A percentile compares a stretch with the other conserved stretches of the same genome.
phyloP scores from a whole-genome alignment of 2,797 vertebrate species.

The Nothura maculosa region DNA sequence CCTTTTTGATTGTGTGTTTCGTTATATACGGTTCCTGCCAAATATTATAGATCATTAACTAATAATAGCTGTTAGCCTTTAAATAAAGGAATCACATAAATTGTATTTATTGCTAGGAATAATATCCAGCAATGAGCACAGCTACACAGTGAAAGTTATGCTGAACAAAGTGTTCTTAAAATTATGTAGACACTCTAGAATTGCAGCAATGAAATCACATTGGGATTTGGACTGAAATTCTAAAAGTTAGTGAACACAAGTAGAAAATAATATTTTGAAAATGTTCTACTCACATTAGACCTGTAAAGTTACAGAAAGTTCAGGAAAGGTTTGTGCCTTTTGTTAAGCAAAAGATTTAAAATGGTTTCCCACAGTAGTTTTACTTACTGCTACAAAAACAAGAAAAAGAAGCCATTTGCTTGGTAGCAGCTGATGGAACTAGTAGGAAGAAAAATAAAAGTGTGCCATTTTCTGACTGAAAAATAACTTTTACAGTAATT shows the following conservation, averaged over 20 bases:
- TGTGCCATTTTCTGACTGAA: background rate
- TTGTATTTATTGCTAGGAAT: background rate
- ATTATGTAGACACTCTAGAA: background rate
- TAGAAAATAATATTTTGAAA: constrained; percentile 10
- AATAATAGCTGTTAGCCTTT: background rate
- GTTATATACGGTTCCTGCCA: background rate
- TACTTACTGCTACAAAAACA: background rate
- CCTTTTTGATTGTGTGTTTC: background rate
- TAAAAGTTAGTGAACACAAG: background rate
- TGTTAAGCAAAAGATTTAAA: constrained; percentile 2
- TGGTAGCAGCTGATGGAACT: background rate
- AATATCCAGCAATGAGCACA: background rate
- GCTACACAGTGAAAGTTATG: background rate
- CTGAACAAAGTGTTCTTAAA: background rate
- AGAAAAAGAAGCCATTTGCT: background rate
- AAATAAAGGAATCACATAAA: background rate
- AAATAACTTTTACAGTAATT: background rate
- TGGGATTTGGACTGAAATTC: constrained; percentile 5
- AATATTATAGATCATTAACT: background rate
- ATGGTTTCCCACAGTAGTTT: background rate
- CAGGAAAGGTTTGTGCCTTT: background rate
- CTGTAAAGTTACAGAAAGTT: constrained; percentile 2
- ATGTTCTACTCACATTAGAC: background rate
- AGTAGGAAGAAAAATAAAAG: background rate
- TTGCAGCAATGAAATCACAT: background rate